Conservation (phyloP, 1,140 invertebrate species). For the Sitophilus oryzae region DNA sequence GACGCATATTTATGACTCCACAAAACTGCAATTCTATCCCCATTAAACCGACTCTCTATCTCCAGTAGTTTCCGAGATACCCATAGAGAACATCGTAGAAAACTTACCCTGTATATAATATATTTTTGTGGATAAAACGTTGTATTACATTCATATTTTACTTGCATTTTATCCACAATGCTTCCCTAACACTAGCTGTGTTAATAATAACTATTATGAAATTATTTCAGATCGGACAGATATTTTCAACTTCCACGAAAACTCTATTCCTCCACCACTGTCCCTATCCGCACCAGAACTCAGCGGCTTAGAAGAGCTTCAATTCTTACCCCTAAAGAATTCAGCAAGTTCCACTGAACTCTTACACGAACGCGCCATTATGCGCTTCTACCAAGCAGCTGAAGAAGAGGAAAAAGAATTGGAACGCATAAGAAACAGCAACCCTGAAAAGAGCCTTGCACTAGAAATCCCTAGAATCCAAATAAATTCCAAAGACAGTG, state of each 20-base stretch:
- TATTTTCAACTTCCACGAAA: conserved; percentile 33
- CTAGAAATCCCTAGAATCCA: conserved; percentile 42
- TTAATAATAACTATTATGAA: too few species aligned
- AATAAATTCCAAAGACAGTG: conserved; percentile 35
- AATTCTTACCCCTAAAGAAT: conserved; percentile 55
- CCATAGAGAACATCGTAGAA: too few species aligned
- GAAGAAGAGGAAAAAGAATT: conserved; percentile 62
- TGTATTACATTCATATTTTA: too few species aligned
- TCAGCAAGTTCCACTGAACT: conserved; percentile 76
- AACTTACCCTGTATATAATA: too few species aligned
- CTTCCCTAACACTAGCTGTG: too few species aligned
- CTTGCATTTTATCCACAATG: too few species aligned
- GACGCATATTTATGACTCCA: too few species aligned
- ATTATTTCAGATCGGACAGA: conserved; percentile 27
- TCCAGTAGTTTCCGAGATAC: too few species aligned
- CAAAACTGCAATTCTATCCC: too few species aligned
- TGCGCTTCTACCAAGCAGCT: conserved; percentile 67
- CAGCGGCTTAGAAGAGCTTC: conserved; percentile 45
- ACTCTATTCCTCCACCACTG: conserved; percentile 56
- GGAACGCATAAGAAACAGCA: conserved; percentile 32
- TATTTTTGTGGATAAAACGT: too few species aligned
- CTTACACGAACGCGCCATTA: conserved; percentile 72
- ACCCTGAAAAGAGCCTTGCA: conserved; percentile 13
- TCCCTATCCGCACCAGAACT: conserved; percentile 75
- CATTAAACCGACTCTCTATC: too few species aligned